Conservation (phyloP, 2,797 vertebrate species). For the Sebastes oblongus region DNA sequence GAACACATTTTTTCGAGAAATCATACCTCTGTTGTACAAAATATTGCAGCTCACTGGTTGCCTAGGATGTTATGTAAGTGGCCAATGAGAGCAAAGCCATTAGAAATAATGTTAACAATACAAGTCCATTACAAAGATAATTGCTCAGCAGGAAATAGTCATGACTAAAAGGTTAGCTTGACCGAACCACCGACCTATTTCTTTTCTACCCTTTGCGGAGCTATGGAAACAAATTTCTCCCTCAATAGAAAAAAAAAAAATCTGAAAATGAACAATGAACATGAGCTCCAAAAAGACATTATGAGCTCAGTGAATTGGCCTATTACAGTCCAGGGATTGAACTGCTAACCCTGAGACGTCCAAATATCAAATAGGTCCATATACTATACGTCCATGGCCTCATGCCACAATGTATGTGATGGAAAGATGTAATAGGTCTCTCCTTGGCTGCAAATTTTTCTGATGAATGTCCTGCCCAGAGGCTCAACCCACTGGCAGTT, state of each 20-base stretch:
- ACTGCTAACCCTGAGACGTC: conserved; percentile 59
- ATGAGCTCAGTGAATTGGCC: conserved; percentile 22
- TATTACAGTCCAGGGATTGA: conserved; percentile 34
- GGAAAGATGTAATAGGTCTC: conserved; percentile 28
- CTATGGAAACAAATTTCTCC: neutral
- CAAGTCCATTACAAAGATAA: conserved; percentile 24
- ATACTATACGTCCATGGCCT: conserved; percentile 50
- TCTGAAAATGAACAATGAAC: conserved; percentile 21
- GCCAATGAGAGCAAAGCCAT: neutral
- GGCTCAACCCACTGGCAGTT: neutral
- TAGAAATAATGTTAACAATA: neutral
- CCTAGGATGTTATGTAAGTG: neutral
- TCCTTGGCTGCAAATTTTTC: conserved; percentile 3
- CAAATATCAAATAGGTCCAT: conserved; percentile 46
- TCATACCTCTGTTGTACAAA: neutral
- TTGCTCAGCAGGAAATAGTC: conserved; percentile 9
- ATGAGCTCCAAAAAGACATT: conserved; percentile 9
- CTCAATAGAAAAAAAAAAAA: neutral
- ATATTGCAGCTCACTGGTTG: neutral
- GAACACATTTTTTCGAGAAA: neutral
- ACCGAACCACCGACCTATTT: neutral
- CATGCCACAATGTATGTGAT: conserved; percentile 38
- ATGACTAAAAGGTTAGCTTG: conserved; percentile 5
- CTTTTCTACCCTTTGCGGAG: neutral
- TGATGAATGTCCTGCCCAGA: conserved; percentile 7